phyloP scores from a whole-genome alignment of 2,113 vertebrate species.

The Amphiprion ocellaris region DNA sequence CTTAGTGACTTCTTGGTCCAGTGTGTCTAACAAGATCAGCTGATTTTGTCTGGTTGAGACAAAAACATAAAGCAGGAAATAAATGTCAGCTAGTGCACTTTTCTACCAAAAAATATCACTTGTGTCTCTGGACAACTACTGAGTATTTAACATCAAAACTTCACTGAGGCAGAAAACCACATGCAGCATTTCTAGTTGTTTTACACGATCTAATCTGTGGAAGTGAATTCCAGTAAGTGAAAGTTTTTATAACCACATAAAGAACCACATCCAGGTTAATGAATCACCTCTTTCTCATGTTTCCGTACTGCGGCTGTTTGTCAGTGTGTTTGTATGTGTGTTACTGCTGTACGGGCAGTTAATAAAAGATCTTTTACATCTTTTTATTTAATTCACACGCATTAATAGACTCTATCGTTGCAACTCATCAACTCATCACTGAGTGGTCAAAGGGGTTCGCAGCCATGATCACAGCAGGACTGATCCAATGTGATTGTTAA shows the following conservation, averaged over 20 bases:
- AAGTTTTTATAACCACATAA: neutral
- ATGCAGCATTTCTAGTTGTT: too few species aligned
- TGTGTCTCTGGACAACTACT: neutral
- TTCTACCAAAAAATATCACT: neutral
- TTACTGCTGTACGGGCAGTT: neutral
- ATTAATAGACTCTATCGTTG: too few species aligned
- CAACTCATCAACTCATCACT: too few species aligned
- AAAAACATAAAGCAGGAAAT: conserved; percentile 4
- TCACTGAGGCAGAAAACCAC: too few species aligned
- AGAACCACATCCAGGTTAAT: neutral
- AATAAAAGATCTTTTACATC: too few species aligned
- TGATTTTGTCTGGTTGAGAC: conserved; percentile 91
- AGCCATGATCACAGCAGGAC: too few species aligned
- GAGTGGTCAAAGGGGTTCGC: too few species aligned
- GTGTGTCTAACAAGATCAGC: conserved; percentile 91
- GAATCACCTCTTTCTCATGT: neutral
- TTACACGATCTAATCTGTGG: too few species aligned
- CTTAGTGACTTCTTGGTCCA: conserved; percentile 97
- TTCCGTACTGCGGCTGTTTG: neutral
- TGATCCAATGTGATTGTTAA: too few species aligned
- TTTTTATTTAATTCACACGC: too few species aligned
- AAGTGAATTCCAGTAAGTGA: neutral
- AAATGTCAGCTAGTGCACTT: neutral
- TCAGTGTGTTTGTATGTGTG: neutral
- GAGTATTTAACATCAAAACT: too few species aligned